Percentiles rank a stretch among this genome's conserved stretches.
Evolutionary conservation across 2,797 vertebrate species (phyloP).

Genomic region (Nyctalus aviator): DNA sequence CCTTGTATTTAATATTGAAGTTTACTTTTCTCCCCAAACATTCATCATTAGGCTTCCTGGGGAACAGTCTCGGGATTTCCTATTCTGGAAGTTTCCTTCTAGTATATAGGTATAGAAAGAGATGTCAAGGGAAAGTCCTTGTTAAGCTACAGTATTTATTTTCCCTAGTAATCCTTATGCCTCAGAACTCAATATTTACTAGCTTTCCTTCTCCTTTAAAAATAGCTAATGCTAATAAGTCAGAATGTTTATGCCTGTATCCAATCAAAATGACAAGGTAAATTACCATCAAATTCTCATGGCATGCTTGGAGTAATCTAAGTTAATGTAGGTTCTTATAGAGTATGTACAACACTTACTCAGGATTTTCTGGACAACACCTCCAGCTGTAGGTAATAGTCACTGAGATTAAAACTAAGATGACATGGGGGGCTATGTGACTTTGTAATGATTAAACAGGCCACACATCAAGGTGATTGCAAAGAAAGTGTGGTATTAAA

Average conservation of each 20-base stretch:
- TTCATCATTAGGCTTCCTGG: neutral
- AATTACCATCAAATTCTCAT: neutral
- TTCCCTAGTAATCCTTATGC: neutral
- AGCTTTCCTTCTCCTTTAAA: neutral
- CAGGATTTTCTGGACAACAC: neutral
- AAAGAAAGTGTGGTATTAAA: neutral
- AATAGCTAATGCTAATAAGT: neutral
- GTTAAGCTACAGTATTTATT: neutral
- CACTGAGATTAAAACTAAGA: neutral
- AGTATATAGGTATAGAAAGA: neutral
- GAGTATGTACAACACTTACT: neutral
- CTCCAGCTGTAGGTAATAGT: accelerated
- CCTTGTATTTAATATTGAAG: neutral
- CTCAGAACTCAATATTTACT: neutral
- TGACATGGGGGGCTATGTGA: accelerated
- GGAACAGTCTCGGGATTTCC: neutral
- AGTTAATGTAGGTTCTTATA: neutral
- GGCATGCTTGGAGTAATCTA: neutral
- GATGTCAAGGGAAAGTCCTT: neutral
- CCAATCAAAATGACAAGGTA: neutral
- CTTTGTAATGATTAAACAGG: neutral
- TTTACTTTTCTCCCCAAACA: neutral
- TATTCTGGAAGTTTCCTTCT: neutral
- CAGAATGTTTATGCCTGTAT: neutral
- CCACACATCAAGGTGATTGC: neutral